These are phyloP conservation scores for Otus scops DNA, from an alignment of 2,797 vertebrate genomes.

Conservation along the genomic window DNA sequence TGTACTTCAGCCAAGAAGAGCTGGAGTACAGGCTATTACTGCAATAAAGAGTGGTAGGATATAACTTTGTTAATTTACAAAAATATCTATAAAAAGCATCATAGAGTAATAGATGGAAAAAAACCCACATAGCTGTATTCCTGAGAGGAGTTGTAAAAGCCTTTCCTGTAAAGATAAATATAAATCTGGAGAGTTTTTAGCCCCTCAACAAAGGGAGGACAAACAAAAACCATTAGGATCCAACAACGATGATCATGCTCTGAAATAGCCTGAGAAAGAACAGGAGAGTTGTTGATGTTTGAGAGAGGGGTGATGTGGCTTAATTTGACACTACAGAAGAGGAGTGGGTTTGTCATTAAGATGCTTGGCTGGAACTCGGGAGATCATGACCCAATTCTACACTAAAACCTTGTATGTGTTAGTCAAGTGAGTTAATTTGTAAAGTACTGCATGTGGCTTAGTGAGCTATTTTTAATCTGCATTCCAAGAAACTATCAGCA, in stretches of 20 bases:
- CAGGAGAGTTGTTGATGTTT: background rate
- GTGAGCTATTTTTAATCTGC: background rate
- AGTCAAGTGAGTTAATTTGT: background rate
- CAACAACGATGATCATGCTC: background rate
- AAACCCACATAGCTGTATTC: background rate
- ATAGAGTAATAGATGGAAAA: background rate
- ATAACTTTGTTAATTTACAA: background rate
- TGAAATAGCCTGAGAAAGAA: background rate
- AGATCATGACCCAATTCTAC: background rate
- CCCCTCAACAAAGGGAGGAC: background rate
- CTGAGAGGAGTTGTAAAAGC: background rate
- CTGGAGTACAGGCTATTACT: background rate
- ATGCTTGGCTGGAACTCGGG: rapidly evolving
- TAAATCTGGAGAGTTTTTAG: background rate
- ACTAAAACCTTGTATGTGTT: background rate
- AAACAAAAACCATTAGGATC: background rate
- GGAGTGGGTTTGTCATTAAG: background rate
- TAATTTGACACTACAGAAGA: background rate
- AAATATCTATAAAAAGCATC: background rate
- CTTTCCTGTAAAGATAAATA: background rate
- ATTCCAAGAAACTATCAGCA: background rate
- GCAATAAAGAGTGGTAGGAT: background rate
- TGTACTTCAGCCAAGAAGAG: background rate
- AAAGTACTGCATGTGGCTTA: background rate
- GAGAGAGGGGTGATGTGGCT: background rate